Evolutionary conservation across 2,888 invertebrate genomes (phyloP).

Genomic region (Macrosoma leucophasiata): DNA sequence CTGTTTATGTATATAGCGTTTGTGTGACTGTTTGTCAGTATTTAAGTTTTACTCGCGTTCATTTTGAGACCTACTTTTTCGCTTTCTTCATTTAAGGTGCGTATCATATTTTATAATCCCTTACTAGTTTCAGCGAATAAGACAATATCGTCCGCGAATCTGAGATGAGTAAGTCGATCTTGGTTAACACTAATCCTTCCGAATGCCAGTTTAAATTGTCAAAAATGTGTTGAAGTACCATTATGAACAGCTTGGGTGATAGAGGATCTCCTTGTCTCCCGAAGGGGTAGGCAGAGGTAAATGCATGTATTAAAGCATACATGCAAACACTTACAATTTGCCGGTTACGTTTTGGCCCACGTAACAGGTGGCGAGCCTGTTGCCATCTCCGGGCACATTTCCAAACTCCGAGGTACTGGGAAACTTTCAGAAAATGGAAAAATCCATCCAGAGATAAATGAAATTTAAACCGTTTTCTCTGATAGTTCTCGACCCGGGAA

Average conservation of each 20-base stretch:
- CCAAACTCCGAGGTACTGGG: too few relatives aligned
- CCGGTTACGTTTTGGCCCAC: too few relatives aligned
- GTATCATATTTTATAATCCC: slow-evolving; percentile 1
- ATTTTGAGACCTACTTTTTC: slow-evolving; percentile 5
- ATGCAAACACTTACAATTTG: too few relatives aligned
- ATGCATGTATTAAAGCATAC: too few relatives aligned
- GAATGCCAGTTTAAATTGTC: slow-evolving; percentile 3
- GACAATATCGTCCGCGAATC: slow-evolving; percentile 9
- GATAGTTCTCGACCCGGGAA: too few relatives aligned
- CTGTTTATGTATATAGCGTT: slow-evolving; percentile 1
- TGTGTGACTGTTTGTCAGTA: slow-evolving; percentile 2
- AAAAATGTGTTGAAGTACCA: slow-evolving; percentile 2
- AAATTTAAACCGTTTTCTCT: too few relatives aligned
- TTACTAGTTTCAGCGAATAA: slow-evolving; percentile 4
- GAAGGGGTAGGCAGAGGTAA: too few relatives aligned
- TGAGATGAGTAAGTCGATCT: slow-evolving; percentile 6
- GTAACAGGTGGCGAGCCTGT: too few relatives aligned
- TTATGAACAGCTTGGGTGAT: neutral
- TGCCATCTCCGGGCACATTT: too few relatives aligned
- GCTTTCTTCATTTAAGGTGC: slow-evolving; percentile 1
- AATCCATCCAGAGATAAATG: too few relatives aligned
- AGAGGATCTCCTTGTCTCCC: slow-evolving; percentile 6
- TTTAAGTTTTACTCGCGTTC: slow-evolving; percentile 4
- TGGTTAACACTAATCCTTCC: slow-evolving; percentile 1
- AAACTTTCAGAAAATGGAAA: too few relatives aligned